Evolutionary conservation across 2,113 vertebrate species (phyloP).

Genomic region (Ceratotherium simum): DNA sequence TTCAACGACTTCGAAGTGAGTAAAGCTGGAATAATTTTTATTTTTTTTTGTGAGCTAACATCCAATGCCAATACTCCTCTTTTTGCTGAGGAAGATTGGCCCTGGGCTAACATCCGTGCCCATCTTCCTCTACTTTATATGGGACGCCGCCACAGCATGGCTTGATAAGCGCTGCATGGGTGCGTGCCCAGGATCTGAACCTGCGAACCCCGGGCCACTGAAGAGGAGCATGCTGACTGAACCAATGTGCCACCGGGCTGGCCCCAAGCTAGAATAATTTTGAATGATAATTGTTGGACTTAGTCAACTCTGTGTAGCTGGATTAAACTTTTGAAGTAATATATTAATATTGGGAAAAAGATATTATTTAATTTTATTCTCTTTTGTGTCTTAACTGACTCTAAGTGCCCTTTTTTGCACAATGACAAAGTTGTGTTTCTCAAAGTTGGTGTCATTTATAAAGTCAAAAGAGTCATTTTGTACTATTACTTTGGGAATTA

Average conservation of each 20-base stretch:
- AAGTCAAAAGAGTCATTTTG: not conserved
- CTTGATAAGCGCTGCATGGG: no score
- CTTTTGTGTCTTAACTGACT: not conserved
- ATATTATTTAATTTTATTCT: not conserved
- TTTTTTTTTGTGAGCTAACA: no score
- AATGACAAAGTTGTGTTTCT: not conserved
- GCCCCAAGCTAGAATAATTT: not conserved
- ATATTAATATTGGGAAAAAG: not conserved
- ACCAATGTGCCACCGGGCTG: no score
- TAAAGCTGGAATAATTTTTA: not conserved
- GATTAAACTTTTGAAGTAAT: not conserved
- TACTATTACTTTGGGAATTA: not conserved
- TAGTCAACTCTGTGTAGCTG: not conserved
- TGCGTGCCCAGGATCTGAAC: no score
- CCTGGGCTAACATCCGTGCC: no score
- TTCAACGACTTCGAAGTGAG: not conserved
- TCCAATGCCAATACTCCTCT: no score
- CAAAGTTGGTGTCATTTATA: not conserved
- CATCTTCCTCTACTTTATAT: no score
- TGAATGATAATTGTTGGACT: not conserved
- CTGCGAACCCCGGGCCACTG: no score
- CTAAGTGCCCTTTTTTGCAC: not conserved
- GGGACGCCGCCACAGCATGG: no score
- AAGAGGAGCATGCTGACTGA: no score
- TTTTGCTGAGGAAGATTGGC: no score